Base-by-base conservation (phyloP, 2,888 invertebrate species). In the Habrosyne pyritoides region DNA sequence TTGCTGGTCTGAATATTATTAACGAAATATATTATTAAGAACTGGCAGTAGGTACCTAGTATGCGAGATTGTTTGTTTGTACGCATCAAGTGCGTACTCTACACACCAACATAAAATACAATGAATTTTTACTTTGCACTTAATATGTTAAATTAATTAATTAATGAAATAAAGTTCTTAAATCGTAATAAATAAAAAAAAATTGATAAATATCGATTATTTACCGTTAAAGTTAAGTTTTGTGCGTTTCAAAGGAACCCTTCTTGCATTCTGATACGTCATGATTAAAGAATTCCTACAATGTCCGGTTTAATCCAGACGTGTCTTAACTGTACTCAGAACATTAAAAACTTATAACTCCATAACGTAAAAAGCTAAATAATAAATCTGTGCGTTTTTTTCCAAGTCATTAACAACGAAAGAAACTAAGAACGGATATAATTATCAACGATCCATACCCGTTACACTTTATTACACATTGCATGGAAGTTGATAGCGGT, bases 361-460 rank as follows among this genome's bases (percentile, higher is more conserved):
- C n/a, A 30, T 30, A 10, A 36, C 14, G 36, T 36, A n/a, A n/a
- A 33, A 12, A 12, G 2, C 12, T n/a, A 18, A 42, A 8, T 42
- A 18, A 18, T 2, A 18, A 42, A 42, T 42, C 36, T 7, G 6
- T 36, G 33, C 28, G 10, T n/a, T 42, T n/a, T 8, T 42, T n/a
- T n/a, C 42, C 8, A 33, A 14, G 36, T 36, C 5, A 36, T 24
- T 24, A 24, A 7, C 24, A 24, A 7, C 24, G 7, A 42, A 42
- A 42, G 42, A 42, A 42, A 42, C 42, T 42, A 8, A 42, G 6
- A 36, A 36, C 36, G 42, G 42, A 42, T 42, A 42, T 42, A 42
- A 42, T 42, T 42, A 42, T 18, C 42, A 42, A 18, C 18, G 42
- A 42, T 42, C 42, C 42, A 42, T 18, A 8, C 42, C 42, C 42